phyloP scores from a whole-genome alignment of 2,113 vertebrate species.

The Phyllostomus discolor region DNA sequence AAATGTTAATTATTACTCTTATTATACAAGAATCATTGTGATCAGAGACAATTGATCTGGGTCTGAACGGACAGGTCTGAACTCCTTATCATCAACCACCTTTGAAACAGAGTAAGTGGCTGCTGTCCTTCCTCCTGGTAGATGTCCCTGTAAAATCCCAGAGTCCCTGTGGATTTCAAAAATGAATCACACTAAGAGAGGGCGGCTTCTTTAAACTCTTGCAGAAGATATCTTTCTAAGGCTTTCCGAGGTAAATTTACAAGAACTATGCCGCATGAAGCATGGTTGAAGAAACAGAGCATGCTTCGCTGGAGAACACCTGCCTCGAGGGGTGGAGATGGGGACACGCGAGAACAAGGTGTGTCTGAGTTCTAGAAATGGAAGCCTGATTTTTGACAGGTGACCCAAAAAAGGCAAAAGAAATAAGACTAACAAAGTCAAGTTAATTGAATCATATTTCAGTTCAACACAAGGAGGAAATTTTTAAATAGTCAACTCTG shows the following conservation, averaged over 20 bases:
- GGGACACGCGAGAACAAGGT: not conserved
- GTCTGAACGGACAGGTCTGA: not conserved
- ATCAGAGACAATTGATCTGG: not conserved
- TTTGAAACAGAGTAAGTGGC: not conserved
- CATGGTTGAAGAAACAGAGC: not conserved
- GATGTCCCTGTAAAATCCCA: not conserved
- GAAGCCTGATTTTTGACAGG: not conserved
- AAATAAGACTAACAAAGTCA: not conserved
- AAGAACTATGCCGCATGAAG: not conserved
- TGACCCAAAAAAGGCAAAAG: not conserved
- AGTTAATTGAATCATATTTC: conserved; percentile 4
- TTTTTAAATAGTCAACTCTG: not conserved
- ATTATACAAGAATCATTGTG: not conserved
- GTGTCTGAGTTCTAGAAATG: not conserved
- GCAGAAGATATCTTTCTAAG: not conserved
- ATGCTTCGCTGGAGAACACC: not conserved
- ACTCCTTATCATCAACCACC: not conserved
- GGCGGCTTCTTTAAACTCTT: not conserved
- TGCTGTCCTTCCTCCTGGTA: not conserved
- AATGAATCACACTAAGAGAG: not conserved
- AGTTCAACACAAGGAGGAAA: not conserved
- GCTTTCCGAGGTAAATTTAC: not conserved
- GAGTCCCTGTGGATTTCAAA: not conserved
- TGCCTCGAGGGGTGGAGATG: not conserved
- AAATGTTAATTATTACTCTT: not conserved